Conservation (phyloP, 2,113 vertebrate species). For the Silurus meridionalis region DNA sequence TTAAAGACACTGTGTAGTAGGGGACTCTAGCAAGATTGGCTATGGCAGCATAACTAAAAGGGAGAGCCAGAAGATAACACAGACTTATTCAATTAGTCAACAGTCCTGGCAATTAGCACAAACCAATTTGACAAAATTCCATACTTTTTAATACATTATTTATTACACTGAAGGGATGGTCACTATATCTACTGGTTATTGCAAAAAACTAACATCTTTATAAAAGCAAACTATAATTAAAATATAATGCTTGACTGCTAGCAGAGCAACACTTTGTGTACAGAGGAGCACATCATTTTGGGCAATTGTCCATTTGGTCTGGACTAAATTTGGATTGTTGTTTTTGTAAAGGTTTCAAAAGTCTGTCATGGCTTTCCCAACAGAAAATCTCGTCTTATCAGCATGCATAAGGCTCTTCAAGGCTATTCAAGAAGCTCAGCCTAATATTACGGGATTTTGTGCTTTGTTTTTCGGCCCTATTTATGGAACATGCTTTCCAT, state of each 20-base stretch:
- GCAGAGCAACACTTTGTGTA: neutral
- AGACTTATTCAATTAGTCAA: neutral
- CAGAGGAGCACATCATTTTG: constrained; percentile 26
- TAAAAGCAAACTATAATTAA: neutral
- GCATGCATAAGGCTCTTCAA: constrained; percentile 4
- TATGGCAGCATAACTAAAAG: too few species aligned
- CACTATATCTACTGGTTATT: neutral
- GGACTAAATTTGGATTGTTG: constrained; percentile 30
- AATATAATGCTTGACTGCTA: neutral
- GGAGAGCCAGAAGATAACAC: too few species aligned
- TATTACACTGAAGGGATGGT: neutral
- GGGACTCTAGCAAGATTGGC: too few species aligned
- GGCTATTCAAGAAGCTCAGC: constrained; percentile 15
- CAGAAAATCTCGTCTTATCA: constrained; percentile 38
- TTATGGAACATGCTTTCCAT: constrained; percentile 10
- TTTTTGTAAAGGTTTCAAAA: neutral
- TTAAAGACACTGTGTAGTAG: too few species aligned
- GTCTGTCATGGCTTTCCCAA: constrained; percentile 8
- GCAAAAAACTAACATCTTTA: neutral
- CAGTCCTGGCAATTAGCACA: neutral
- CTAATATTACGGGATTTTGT: neutral
- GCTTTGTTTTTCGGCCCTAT: constrained; percentile 25
- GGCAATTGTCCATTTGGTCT: constrained; percentile 30
- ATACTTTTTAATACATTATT: neutral
- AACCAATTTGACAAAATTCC: neutral